These are phyloP conservation scores for Mamestra brassicae DNA, from an alignment of 2,888 invertebrate genomes.

Conservation along the genomic window DNA sequence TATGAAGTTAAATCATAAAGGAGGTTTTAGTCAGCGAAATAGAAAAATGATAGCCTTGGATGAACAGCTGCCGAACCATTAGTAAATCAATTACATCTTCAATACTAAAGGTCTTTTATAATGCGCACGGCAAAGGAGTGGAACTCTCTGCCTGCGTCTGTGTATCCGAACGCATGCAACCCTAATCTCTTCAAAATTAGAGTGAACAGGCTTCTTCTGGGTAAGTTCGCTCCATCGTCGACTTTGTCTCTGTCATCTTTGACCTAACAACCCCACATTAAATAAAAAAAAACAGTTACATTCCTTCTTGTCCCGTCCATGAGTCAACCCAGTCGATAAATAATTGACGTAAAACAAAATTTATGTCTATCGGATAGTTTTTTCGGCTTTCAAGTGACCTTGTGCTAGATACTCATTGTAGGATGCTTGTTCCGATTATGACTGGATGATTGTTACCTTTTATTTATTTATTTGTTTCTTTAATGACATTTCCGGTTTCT, in stretches of 20 bases:
- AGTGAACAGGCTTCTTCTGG: too few relatives aligned
- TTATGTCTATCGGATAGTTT: conserved; percentile 22
- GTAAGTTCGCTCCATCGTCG: too few relatives aligned
- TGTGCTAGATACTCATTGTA: conserved; percentile 23
- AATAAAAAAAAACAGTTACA: not conserved
- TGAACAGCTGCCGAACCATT: not conserved
- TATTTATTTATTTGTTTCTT: not conserved
- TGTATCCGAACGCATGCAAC: too few relatives aligned
- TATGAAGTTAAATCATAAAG: too few relatives aligned
- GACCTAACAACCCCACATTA: too few relatives aligned
- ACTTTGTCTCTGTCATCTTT: too few relatives aligned
- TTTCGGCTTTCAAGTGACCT: conserved; percentile 32
- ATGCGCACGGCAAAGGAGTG: too few relatives aligned
- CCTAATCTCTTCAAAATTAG: too few relatives aligned
- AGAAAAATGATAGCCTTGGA: not conserved
- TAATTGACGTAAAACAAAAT: conserved; percentile 29
- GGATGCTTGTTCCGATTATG: conserved; percentile 19
- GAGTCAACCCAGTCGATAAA: conserved; percentile 9
- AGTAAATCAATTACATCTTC: not conserved
- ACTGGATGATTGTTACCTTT: conserved; percentile 15
- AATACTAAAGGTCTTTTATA: not conserved
- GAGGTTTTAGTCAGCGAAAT: too few relatives aligned
- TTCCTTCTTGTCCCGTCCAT: not conserved
- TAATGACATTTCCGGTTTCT: not conserved
- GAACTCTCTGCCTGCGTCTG: too few relatives aligned